Evolutionary conservation across 2,888 invertebrate species (phyloP).

Genomic region (Agrenia bidenticulata): DNA sequence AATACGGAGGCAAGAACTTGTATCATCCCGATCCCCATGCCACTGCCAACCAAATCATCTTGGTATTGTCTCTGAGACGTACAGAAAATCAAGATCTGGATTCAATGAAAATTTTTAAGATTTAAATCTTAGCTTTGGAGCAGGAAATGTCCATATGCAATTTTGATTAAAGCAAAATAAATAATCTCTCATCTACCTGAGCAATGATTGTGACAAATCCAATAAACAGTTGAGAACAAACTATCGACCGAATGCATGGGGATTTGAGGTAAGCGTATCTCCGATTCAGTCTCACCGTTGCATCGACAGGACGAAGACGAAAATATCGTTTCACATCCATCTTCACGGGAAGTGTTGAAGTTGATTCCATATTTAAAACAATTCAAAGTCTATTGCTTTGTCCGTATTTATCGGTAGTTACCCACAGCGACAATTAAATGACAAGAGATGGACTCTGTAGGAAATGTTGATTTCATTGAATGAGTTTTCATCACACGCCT

Average conservation of each 20-base stretch:
- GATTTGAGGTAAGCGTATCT: slow-evolving; percentile 16
- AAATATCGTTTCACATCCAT: slow-evolving; percentile 9
- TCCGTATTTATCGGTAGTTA: too few species aligned
- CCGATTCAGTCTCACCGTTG: slow-evolving; percentile 8
- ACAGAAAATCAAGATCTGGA: slow-evolving; percentile 16
- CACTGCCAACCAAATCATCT: slow-evolving; percentile 10
- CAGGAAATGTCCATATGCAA: neutral
- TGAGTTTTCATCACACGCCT: too few species aligned
- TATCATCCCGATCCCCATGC: slow-evolving; percentile 15
- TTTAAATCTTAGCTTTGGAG: neutral
- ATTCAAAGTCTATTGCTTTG: too few species aligned
- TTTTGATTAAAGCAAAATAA: neutral
- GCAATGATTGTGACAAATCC: slow-evolving; percentile 13
- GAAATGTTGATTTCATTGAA: too few species aligned
- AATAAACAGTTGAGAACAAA: slow-evolving; percentile 12
- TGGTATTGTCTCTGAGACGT: slow-evolving; percentile 6
- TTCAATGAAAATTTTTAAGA: neutral
- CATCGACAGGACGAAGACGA: slow-evolving; percentile 17
- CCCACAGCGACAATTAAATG: too few species aligned
- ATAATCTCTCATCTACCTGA: slow-evolving; percentile 4
- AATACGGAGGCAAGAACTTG: slow-evolving; percentile 15
- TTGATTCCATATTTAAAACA: too few species aligned
- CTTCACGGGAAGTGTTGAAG: neutral
- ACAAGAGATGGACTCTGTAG: too few species aligned
- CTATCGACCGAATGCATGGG: slow-evolving; percentile 3